Evolutionary conservation across 2,797 vertebrate genomes (phyloP).

Genomic region (Luscinia megarhynchos): DNA sequence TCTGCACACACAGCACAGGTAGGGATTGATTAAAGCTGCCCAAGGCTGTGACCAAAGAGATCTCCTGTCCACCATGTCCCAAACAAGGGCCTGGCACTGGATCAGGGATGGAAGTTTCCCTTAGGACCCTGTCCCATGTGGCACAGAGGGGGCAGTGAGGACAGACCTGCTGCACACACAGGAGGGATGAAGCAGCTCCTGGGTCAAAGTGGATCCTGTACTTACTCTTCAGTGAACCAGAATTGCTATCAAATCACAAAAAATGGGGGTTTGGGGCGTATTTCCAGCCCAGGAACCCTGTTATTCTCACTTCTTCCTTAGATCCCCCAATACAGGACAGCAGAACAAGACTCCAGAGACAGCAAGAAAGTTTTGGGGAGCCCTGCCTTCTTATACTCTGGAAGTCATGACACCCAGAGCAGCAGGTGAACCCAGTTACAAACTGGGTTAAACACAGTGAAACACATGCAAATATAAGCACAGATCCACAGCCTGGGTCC

Average conservation of each 20-base stretch:
- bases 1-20: neutral
- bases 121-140: neutral
- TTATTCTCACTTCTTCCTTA: fast-evolving
- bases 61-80: fast-evolving
- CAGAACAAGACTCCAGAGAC: neutral
- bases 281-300: neutral
- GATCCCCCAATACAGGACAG: neutral
- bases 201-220: neutral
- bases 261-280: neutral
- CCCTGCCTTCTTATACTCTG: neutral
- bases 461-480: neutral
- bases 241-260: neutral
- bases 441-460: neutral
- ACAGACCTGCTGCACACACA: neutral
- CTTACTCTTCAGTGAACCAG: neutral
- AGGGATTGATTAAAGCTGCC: neutral
- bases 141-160: neutral
- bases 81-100: neutral
- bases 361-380: neutral
- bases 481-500: neutral
- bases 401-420: neutral
- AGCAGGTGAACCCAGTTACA: neutral
- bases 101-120: neutral
- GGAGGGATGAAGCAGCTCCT: neutral
- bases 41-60: neutral